Percentiles rank a stretch among this genome's conserved stretches.
phyloP scores from a whole-genome alignment of 2,888 invertebrate species.

The Nephrotoma flavescens region DNA sequence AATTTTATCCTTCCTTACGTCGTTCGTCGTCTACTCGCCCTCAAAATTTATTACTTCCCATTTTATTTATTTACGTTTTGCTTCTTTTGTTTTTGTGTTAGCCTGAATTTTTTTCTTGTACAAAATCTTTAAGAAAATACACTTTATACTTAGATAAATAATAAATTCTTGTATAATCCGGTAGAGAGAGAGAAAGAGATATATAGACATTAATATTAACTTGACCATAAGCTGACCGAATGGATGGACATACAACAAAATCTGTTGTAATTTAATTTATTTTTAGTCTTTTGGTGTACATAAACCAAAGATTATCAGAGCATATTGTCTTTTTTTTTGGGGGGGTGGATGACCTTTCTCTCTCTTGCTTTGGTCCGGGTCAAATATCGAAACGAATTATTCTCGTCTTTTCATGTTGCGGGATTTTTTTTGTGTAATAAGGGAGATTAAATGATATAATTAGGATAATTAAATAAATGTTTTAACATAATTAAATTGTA shows the following conservation, averaged over 20 bases:
- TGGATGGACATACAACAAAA: not conserved
- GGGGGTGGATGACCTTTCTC: not conserved
- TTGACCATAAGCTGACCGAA: not conserved
- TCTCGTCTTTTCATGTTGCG: not conserved
- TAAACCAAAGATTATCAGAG: not conserved
- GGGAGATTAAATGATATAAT: not conserved
- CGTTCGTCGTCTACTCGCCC: not conserved
- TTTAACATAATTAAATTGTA: not conserved
- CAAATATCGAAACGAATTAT: not conserved
- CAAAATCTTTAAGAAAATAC: not conserved
- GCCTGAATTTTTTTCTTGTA: not conserved
- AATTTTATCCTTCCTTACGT: not conserved
- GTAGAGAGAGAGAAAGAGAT: not conserved
- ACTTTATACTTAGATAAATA: not conserved
- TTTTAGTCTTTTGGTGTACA: not conserved
- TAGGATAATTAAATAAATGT: not conserved
- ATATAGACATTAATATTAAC: not conserved
- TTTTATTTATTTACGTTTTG: not conserved
- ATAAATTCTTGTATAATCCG: not conserved
- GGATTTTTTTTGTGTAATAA: not conserved
- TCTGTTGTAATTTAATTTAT: not conserved
- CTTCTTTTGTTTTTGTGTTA: not conserved
- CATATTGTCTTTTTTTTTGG: not conserved
- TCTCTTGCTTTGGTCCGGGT: too few relatives aligned
- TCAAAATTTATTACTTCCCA: not conserved